Percentiles rank a stretch among this genome's conserved stretches.
Evolutionary conservation across 1,140 invertebrate species (phyloP).

Genomic region (Atta cephalotes): DNA sequence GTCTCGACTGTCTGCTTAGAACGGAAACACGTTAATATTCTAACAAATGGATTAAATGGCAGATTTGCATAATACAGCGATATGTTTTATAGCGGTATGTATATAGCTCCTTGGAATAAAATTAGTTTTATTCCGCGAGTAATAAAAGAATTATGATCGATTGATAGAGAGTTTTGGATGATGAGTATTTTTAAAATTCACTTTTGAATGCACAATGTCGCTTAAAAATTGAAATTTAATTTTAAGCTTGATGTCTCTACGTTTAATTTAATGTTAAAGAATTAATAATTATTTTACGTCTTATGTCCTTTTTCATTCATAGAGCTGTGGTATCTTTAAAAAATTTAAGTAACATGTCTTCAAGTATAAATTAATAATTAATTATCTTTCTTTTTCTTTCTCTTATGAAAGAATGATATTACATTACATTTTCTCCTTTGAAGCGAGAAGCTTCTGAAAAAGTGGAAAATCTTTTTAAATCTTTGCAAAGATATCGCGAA

Average conservation of each 20-base stretch:
- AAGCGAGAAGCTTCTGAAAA: not conserved
- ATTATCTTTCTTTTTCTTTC: not conserved
- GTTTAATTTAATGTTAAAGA: not conserved
- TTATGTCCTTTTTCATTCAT: not conserved
- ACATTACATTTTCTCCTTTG: conserved; percentile 20
- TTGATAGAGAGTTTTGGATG: not conserved
- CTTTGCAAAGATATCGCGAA: conserved; percentile 2
- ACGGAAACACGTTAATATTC: conserved; percentile 32
- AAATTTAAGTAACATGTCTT: not conserved
- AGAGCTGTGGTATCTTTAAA: not conserved
- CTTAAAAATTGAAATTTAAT: not conserved
- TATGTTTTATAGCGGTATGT: not conserved
- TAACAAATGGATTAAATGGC: conserved; percentile 31
- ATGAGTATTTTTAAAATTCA: not conserved
- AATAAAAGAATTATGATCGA: conserved; percentile 8
- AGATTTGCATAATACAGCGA: conserved; percentile 26
- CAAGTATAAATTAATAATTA: conserved; percentile 18
- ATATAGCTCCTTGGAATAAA: conserved; percentile 7
- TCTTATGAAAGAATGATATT: conserved; percentile 10
- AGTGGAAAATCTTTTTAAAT: not conserved
- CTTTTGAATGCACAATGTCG: not conserved
- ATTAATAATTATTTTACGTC: not conserved
- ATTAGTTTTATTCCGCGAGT: conserved; percentile 1
- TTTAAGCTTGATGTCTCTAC: not conserved
- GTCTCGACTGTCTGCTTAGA: not conserved